Evolutionary conservation across 2,797 vertebrate genomes (phyloP).

Genomic region (Coracias cyanogaster): DNA sequence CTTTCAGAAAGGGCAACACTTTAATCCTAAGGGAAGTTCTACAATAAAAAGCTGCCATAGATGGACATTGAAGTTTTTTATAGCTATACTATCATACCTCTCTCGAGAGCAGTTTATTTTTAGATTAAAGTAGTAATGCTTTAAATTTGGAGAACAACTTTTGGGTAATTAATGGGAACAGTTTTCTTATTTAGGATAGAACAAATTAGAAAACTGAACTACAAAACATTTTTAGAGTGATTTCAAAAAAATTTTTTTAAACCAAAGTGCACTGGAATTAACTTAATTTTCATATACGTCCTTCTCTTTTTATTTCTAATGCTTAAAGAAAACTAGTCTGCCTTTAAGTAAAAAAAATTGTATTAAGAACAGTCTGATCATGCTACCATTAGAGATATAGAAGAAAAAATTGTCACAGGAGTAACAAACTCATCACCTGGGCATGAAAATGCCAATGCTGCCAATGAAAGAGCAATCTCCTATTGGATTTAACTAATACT

Average conservation of each 20-base stretch:
- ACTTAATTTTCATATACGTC: not conserved
- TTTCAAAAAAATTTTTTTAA: not conserved
- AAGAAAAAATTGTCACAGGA: not conserved
- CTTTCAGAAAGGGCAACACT: not conserved
- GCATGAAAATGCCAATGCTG: not conserved
- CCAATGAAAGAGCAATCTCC: not conserved
- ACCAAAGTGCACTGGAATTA: not conserved
- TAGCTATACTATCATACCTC: not conserved
- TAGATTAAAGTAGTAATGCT: not conserved
- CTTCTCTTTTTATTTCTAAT: not conserved
- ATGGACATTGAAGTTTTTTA: not conserved
- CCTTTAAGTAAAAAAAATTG: not conserved
- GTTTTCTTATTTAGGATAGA: not conserved
- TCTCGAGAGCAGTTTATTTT: constrained; percentile 6
- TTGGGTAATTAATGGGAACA: not conserved
- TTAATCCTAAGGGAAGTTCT: not conserved
- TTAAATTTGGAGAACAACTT: not conserved
- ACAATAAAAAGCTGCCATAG: not conserved
- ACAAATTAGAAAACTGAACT: not conserved
- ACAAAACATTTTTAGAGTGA: not conserved
- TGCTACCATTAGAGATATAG: not conserved
- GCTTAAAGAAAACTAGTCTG: not conserved
- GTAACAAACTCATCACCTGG: not conserved
- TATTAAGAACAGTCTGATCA: not conserved
- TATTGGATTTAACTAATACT: not conserved